Base-by-base conservation (phyloP, 2,797 vertebrate genomes). In the Nyctibius grandis region DNA sequence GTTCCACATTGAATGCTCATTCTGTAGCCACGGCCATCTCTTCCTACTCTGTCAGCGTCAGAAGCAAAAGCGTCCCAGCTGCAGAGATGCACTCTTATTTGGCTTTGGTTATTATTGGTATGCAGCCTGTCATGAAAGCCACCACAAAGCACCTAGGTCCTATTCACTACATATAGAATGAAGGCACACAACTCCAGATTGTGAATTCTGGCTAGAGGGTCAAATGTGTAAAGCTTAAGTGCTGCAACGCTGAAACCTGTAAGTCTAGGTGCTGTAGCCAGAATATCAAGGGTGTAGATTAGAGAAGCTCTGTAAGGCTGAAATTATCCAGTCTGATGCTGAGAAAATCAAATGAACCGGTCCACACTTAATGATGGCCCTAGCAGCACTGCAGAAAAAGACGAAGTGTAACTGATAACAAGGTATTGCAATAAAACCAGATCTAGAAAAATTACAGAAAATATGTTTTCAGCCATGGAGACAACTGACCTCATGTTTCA, bases 401-500 rank as follows among this genome's bases (percentile, higher is more conserved):
- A 51, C 22, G 68, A 61, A 63, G 44, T 16, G 8, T 67, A 80
- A 57, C 34, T 26, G 60, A 54, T 40, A 80, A 72, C 13, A 34
- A 68, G 6, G 33, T 72, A 54, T 6, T 1, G 0, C 38, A 48
- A 38, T 26, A 44, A 61, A 40, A 73, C 5, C 2, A 0, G 22
- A 60, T 15, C n/a, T 44, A 59, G 60, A 56, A 72, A 61, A 79
- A 47, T 9, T 33, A 69, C 14, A 92, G 67, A 89, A 83, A 44
- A 11, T 25, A 85, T 19, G 26, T 48, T 85, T 73, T 38, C 33
- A 72, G 34, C 29, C 54, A 9, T 48, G 59, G 44, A 53, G 38
- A 63, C 10, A 81, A 33, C 5, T 53, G 26, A 59, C 56, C 9
- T 72, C 28, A 44, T 34, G 33, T 63, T 53, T 72, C 45, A 64